Conservation (phyloP, 2,888 invertebrate species). For the Hydraecia micacea region DNA sequence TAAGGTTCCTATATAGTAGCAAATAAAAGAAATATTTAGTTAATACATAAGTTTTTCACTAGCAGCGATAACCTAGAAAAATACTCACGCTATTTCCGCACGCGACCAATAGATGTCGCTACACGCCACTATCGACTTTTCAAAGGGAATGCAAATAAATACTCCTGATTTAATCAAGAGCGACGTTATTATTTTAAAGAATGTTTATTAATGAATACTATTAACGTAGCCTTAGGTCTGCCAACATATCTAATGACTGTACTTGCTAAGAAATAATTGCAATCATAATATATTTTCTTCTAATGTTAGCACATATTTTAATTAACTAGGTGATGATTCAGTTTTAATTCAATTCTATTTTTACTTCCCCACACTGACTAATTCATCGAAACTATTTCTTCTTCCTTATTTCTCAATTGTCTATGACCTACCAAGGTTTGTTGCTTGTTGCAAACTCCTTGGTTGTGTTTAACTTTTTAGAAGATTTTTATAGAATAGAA, state of each 20-base stretch:
- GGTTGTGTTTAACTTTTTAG: too few species aligned
- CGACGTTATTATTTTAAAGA: slow-evolving; percentile 30
- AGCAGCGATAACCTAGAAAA: slow-evolving; percentile 74
- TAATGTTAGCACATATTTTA: slow-evolving; percentile 41
- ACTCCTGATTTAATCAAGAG: slow-evolving; percentile 36
- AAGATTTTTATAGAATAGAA: too few species aligned
- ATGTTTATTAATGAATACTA: slow-evolving; percentile 55
- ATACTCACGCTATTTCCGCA: slow-evolving; percentile 57
- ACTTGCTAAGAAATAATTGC: slow-evolving; percentile 30
- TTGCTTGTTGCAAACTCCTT: too few species aligned
- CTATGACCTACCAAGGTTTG: too few species aligned
- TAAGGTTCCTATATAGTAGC: background rate
- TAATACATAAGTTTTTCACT: slow-evolving; percentile 20
- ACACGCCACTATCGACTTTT: slow-evolving; percentile 67
- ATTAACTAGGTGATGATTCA: slow-evolving; percentile 26
- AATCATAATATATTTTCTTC: slow-evolving; percentile 39
- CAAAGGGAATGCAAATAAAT: slow-evolving; percentile 43
- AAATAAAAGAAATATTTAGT: slow-evolving; percentile 4
- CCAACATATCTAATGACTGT: slow-evolving; percentile 48
- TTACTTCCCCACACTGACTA: background rate
- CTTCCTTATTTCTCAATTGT: background rate
- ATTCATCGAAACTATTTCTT: background rate
- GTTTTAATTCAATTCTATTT: slow-evolving; percentile 21
- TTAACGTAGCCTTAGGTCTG: slow-evolving; percentile 38
- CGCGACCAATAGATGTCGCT: slow-evolving; percentile 78